Evolutionary conservation across 1,140 invertebrate species (phyloP).

Genomic region (Bradynema listronoti): DNA sequence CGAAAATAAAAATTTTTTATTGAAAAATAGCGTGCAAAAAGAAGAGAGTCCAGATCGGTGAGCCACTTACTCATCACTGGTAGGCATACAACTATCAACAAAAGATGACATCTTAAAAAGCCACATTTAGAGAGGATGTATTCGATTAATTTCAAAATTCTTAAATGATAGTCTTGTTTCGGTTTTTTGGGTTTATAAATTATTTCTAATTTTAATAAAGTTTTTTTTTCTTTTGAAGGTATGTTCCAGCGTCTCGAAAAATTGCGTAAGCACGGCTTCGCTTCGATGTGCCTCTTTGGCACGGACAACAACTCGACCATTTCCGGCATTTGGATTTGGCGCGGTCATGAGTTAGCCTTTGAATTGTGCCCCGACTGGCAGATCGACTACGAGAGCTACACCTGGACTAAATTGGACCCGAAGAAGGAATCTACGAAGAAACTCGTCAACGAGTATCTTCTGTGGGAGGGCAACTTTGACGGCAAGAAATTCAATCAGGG

Average conservation of each 20-base stretch:
- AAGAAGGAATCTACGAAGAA: constrained; percentile 75
- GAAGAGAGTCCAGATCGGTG: too few relatives aligned
- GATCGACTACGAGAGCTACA: constrained; percentile 94
- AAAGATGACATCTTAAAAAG: too few relatives aligned
- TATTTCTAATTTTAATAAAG: neutral
- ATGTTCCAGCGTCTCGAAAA: constrained; percentile 98
- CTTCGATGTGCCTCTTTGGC: constrained; percentile 84
- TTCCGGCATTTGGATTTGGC: constrained; percentile 93
- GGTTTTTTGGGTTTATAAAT: neutral
- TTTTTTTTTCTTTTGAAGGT: constrained; percentile 61
- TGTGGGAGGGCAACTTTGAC: constrained; percentile 69
- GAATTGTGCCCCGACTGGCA: constrained; percentile 65
- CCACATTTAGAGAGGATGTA: too few relatives aligned
- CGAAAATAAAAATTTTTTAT: too few relatives aligned
- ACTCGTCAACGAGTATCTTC: constrained; percentile 82
- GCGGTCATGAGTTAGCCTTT: constrained; percentile 87
- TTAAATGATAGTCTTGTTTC: too few relatives aligned
- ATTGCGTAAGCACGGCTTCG: constrained; percentile 90
- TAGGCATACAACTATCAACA: too few relatives aligned
- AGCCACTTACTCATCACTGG: too few relatives aligned
- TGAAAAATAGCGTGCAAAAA: too few relatives aligned
- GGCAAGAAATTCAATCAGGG: constrained; percentile 93
- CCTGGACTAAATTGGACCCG: constrained; percentile 88
- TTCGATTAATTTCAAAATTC: too few relatives aligned
- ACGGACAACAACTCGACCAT: constrained; percentile 83